A percentile compares a stretch with the other conserved stretches of the same genome.
Evolutionary conservation across 2,888 invertebrate species (phyloP).

Genomic region (Pherbina coryleti): DNA sequence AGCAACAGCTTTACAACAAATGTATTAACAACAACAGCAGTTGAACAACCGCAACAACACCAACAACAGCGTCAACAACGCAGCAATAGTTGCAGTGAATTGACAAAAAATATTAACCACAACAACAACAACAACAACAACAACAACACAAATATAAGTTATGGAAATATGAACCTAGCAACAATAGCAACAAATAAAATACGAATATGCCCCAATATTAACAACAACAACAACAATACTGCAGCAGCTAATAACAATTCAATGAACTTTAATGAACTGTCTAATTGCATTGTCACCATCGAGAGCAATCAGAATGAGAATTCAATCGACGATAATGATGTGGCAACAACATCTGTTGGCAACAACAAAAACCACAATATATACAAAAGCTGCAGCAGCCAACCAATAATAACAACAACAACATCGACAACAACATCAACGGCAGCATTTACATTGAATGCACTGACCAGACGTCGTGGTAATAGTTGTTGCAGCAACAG

Average conservation of each 20-base stretch:
- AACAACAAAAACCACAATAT: slow-evolving; percentile 37
- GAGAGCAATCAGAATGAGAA: slow-evolving; percentile 62
- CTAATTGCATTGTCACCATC: slow-evolving; percentile 70
- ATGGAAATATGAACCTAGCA: slow-evolving; percentile 40
- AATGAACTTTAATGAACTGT: slow-evolving; percentile 71
- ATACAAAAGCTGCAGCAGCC: slow-evolving; percentile 4
- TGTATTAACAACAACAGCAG: background rate
- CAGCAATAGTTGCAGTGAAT: slow-evolving; percentile 63
- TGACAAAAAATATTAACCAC: slow-evolving; percentile 34
- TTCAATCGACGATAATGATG: slow-evolving; percentile 51
- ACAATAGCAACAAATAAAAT: slow-evolving; percentile 35
- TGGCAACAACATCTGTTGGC: slow-evolving; percentile 39
- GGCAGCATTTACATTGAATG: slow-evolving; percentile 36
- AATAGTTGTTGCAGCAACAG: slow-evolving; percentile 34
- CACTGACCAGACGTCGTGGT: background rate
- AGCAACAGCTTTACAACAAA: slow-evolving; percentile 18
- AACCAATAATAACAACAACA: slow-evolving; percentile 38
- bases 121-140: slow-evolving; percentile 39
- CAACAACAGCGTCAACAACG: slow-evolving; percentile 56
- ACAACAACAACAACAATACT: slow-evolving; percentile 43
- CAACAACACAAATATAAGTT: slow-evolving; percentile 43
- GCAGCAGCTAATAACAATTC: slow-evolving; percentile 61
- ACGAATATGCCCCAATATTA: slow-evolving; percentile 26
- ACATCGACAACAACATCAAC: slow-evolving; percentile 41
- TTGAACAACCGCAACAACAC: slow-evolving; percentile 22